Percentiles rank a stretch among this genome's conserved stretches.
Evolutionary conservation across 2,888 invertebrate genomes (phyloP).

Genomic region (Pheosia tremula): DNA sequence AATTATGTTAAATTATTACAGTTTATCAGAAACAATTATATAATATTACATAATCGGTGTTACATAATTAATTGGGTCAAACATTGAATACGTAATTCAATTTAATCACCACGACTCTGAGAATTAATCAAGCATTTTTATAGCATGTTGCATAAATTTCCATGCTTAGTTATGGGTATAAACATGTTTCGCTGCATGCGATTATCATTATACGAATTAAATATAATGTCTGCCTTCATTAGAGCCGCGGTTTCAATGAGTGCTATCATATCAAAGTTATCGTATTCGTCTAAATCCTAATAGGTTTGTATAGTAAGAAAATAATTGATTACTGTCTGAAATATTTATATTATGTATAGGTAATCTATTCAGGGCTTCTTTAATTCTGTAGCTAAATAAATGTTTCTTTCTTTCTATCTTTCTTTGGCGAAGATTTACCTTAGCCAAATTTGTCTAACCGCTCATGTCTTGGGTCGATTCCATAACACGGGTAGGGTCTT

Average conservation of each 20-base stretch:
- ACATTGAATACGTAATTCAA: background rate
- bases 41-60: constrained; percentile 4
- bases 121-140: constrained; percentile 1
- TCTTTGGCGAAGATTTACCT: too few relatives aligned
- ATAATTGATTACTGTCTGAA: too few relatives aligned
- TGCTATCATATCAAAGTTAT: too few relatives aligned
- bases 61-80: constrained; percentile 1
- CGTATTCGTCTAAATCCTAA: too few relatives aligned
- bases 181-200: constrained; percentile 13
- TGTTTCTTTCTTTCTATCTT: too few relatives aligned
- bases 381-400: too few relatives aligned
- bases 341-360: too few relatives aligned
- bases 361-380: too few relatives aligned
- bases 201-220: too few relatives aligned
- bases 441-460: constrained; percentile 6
- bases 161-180: constrained; percentile 10
- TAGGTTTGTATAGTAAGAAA: too few relatives aligned
- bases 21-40: constrained; percentile 5
- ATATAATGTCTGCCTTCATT: too few relatives aligned
- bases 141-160: background rate
- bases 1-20: background rate
- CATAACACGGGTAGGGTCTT: constrained; percentile 45
- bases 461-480: constrained; percentile 39
- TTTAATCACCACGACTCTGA: background rate
- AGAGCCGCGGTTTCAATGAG: too few relatives aligned